phyloP scores from a whole-genome alignment of 2,113 vertebrate genomes.

The Hystrix brachyura region DNA sequence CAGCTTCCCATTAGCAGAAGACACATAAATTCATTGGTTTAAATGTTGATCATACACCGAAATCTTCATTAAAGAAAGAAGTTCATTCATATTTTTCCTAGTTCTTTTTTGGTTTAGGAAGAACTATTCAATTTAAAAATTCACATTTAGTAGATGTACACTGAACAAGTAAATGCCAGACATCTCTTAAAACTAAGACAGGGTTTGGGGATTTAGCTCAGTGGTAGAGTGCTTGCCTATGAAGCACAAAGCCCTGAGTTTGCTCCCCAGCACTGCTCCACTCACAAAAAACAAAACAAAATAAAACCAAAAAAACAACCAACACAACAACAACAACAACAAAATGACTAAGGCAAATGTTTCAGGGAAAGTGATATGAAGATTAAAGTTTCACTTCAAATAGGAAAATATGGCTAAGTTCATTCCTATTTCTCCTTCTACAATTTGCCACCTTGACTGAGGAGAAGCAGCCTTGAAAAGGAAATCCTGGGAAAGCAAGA shows the following conservation, averaged over 20 bases:
- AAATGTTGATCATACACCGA: conserved; percentile 47
- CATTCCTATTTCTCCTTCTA: background rate
- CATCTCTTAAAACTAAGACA: background rate
- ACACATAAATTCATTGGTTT: conserved; percentile 74
- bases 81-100: background rate
- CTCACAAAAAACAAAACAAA: no score
- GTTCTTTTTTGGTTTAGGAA: background rate
- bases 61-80: conserved; percentile 25
- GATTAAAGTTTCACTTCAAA: background rate
- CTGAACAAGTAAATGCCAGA: background rate
- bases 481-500: background rate
- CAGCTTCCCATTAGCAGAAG: conserved; percentile 71
- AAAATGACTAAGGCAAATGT: background rate
- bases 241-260: no score
- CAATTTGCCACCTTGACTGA: background rate
- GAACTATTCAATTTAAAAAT: background rate
- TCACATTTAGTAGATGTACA: background rate
- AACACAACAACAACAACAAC: no score
- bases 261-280: no score
- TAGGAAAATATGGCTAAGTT: background rate
- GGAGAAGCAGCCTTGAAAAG: background rate
- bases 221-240: no score
- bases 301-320: no score
- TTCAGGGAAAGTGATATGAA: background rate
- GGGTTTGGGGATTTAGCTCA: no score